phyloP scores from a whole-genome alignment of 2,888 invertebrate species.

The Plebejus argus region DNA sequence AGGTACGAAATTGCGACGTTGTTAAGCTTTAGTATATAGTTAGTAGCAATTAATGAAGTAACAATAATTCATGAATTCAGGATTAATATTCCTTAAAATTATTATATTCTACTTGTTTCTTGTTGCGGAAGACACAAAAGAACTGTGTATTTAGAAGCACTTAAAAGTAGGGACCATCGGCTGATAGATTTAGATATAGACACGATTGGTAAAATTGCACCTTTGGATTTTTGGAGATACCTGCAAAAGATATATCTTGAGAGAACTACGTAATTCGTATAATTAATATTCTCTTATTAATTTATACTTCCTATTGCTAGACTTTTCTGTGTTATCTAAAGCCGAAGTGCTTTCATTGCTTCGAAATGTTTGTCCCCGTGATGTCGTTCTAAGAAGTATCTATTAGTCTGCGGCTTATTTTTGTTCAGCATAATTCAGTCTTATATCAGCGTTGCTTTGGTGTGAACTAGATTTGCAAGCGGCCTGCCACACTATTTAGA shows the following conservation, averaged over 20 bases:
- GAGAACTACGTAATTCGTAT: too few relatives aligned
- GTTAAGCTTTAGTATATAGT: too few relatives aligned
- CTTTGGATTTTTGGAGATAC: neutral
- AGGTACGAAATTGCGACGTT: neutral
- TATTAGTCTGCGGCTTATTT: conserved; percentile 34
- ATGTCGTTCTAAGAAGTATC: neutral
- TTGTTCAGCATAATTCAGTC: conserved; percentile 38
- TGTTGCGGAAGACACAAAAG: neutral
- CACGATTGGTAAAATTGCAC: too few relatives aligned
- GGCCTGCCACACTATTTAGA: conserved; percentile 34
- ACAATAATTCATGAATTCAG: neutral
- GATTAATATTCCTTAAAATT: neutral
- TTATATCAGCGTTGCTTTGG: conserved; percentile 32
- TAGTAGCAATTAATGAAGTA: neutral
- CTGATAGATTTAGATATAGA: too few relatives aligned
- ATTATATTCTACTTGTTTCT: neutral
- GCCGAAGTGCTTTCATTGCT: neutral
- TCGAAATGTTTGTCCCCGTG: neutral
- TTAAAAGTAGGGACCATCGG: neutral
- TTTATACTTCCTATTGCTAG: neutral
- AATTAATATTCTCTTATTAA: neutral
- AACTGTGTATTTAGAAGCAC: neutral
- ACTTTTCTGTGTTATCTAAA: neutral
- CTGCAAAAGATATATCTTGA: neutral
- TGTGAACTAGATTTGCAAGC: conserved; percentile 34